Evolutionary conservation across 2,888 invertebrate species (phyloP), one percentile per base, ranked within the genome.

Genomic region (Ptilodon capucinus): DNA sequence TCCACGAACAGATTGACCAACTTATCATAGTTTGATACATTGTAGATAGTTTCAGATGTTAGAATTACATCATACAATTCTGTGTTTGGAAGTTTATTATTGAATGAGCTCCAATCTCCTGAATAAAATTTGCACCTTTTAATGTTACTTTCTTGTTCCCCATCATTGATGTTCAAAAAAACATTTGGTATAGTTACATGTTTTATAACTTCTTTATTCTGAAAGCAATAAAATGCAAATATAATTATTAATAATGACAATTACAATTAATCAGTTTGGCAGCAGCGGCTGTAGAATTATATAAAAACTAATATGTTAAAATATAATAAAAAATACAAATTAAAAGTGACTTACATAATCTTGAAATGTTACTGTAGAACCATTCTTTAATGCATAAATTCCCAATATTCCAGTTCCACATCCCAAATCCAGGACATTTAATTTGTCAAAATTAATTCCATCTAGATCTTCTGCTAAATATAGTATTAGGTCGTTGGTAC

Each of bases 1-100:
- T 88, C 80, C 68, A 92, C 86, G 68, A 98, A 94, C 17, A 97
- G 82, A 36, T 92, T 74, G 44, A 95, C 91, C 0, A 99, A 86
- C 76, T 97, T 97, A 18, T 83, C 71, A 75, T 98, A 96, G 84
- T 96, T 97, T 1, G 91, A 85, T 34, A 93, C 85, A 85, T 97
- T 98, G 71, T 97, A 97, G 75, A 99, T 98, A 0, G 99, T 99
- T 89, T 99, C 99, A 13, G 97, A 96, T 6, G 98, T 96, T 13
- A 99, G 87, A 67, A 99, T 98, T 4, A 94, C 72, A 79, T 99
- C 97, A 90, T 94, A 99, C 61, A 93, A 11, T 40, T 71, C 93
- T 48, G 72, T 70, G 44, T 81, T 63, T 40, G 81, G 65, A 16
- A 88, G 72, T 40, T 82, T 70, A 5, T 83, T 66, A 41, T 85